Base-by-base conservation (phyloP, 2,888 invertebrate species). In the Agriopis leucophaearia region DNA sequence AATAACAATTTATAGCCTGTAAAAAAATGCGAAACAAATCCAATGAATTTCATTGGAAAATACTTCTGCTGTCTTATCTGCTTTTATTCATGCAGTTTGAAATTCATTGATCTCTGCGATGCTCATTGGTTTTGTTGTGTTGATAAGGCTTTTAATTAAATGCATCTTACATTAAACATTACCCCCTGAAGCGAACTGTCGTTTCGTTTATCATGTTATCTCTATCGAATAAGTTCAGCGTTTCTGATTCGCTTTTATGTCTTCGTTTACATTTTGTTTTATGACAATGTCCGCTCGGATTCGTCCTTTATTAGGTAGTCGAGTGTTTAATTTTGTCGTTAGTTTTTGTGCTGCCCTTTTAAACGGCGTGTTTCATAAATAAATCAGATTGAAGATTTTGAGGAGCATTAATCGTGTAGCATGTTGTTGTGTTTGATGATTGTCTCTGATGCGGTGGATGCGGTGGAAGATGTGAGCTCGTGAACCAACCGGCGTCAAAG, bases 151-250 rank as follows among this genome's bases (percentile, higher is more conserved):
- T 77, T 79, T 84, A 87, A 89, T 87, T 83, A 86, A 85, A 86
- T 86, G 81, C 81, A 77, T 75, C 81, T 76, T 89, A 84, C 89
- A 92, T 91, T 87, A 92, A 88, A 91, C 91, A 90, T 91, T 82
- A 88, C 87, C 90, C 81, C 92, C 91, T 80, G 87, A 81, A 74
- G 90, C 72, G 88, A 83, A 81, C 82, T 84, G 86, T 86, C 87
- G 82, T 82, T 87, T 85, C 85, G 83, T 87, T 90, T 88, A 88
- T 89, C 88, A 82, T 83, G 86, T 90, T 87, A 88, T 88, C 87
- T 87, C 85, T 83, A 87, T 88, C 84, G 83, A 81, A 74, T 80
- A 77, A 78, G 80, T 79, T 83, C 78, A 76, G 84, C 80, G 87
- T 90, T 90, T 84, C 83, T 86, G 87, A 90, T 88, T 81, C 77